phyloP scores from a whole-genome alignment of 2,797 vertebrate genomes.

The Argyrosomus regius region DNA sequence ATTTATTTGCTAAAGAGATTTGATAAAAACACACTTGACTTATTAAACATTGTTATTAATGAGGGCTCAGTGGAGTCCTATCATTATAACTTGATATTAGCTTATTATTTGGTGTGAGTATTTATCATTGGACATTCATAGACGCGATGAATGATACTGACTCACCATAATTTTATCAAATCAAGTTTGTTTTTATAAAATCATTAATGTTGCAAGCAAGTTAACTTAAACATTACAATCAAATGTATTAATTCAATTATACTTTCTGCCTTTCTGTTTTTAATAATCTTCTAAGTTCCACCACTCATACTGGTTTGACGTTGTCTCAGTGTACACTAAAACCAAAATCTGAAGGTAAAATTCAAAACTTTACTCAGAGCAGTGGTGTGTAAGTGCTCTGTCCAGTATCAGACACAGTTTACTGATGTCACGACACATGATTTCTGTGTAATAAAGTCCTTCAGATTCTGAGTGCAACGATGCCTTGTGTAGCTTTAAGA shows the following conservation, averaged over 20 bases:
- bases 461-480: conserved; percentile 30
- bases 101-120: not conserved
- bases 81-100: not conserved
- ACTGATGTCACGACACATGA: conserved; percentile 24
- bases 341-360: conserved; percentile 3
- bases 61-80: not conserved
- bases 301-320: not conserved
- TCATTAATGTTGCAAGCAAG: not conserved
- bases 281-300: not conserved
- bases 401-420: conserved; percentile 5
- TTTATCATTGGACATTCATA: not conserved
- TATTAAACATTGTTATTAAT: not conserved
- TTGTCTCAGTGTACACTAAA: conserved; percentile 20
- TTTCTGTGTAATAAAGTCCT: conserved; percentile 30
- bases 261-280: conserved; percentile 1
- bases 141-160: not conserved
- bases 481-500: conserved; percentile 7
- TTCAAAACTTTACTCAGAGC: not conserved
- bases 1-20: not conserved
- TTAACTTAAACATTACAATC: not conserved
- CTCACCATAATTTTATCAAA: not conserved
- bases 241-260: not conserved
- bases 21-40: not conserved
- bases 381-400: not conserved
- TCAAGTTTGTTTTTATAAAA: not conserved